Evolutionary conservation across 2,113 vertebrate genomes (phyloP).

Genomic region (Centrocercus urophasianus): DNA sequence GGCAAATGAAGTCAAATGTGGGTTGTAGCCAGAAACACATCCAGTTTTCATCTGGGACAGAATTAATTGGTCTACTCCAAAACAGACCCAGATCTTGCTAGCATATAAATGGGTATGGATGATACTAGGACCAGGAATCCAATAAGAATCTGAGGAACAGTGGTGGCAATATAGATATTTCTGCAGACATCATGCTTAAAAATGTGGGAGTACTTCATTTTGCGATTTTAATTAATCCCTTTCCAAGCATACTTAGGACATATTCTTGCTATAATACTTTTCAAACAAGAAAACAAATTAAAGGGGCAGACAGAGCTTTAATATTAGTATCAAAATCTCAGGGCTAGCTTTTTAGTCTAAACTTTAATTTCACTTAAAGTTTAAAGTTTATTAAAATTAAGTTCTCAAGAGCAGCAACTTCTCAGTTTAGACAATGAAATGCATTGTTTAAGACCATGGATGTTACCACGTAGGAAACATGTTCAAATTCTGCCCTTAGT

Average conservation of each 20-base stretch:
- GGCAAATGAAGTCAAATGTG: background rate
- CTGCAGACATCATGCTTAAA: background rate
- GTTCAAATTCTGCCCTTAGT: background rate
- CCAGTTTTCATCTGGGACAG: background rate
- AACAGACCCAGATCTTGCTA: background rate
- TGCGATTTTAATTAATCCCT: background rate
- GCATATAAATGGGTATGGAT: background rate
- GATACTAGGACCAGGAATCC: background rate
- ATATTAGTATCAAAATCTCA: background rate
- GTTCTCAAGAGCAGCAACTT: background rate
- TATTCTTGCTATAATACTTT: background rate
- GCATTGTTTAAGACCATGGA: background rate
- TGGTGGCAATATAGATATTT: background rate
- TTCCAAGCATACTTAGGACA: background rate
- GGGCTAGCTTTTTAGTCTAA: background rate
- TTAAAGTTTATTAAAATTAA: too few species aligned
- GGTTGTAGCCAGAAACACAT: background rate
- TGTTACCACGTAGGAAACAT: background rate
- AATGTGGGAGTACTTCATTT: background rate
- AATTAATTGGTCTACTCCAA: background rate
- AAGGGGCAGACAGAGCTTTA: background rate
- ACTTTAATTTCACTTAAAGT: background rate
- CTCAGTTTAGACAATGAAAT: conserved; percentile 13
- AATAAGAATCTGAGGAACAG: background rate
- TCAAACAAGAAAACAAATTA: background rate